Base-by-base conservation (phyloP, 2,113 vertebrate species). In the Sinocyclocheilus anophthalmus region DNA sequence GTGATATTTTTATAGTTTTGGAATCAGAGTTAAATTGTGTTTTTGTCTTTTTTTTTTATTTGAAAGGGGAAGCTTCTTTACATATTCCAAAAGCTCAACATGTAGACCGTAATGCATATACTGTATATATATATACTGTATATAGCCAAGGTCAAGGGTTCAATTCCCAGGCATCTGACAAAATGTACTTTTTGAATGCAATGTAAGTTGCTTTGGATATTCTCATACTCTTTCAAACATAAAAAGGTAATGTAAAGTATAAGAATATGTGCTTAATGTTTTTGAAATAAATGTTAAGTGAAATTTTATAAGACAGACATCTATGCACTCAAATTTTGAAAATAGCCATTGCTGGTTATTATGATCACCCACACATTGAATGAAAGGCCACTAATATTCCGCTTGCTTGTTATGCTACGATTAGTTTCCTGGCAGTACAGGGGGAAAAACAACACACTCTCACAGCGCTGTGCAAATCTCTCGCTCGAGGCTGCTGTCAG, bases 381-480 rank as follows among this genome's bases (percentile, higher is more conserved):
- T 53, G 50, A 69, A 26, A 30, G 24, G 63, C 16, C 63, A 53
- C 12, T 37, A 37, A 33, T 22, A 33, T 78, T 55, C 53, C 14
- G 81, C 63, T 59, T 42, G 24, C 53, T 72, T 76, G 73, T 86
- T 57, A 45, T 73, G 73, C 48, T 67, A 42, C 61, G 37, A 24
- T 50, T 81, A 39, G 82, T 88, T 90, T 83, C 88, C 87, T 87
- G 85, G 88, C 88, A 90, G 87, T 86, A 37, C 13, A 20, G 80
- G 85, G 78, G 76, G 4, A 24, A 48, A 55, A 22, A 70, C 42
- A 37, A 14, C 24, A 18, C 80, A 76, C 69, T 59, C 55, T 30
- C 50, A 48, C 88, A 80, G 16, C 65, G 16, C 18, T 82, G 87
- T 85, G 87, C 78, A 89, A 85, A 88, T 79, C 84, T 84, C 76